A percentile compares a stretch with the other conserved stretches of the same genome.
phyloP scores from a whole-genome alignment of 2,113 vertebrate genomes.

The Geococcyx californianus region DNA sequence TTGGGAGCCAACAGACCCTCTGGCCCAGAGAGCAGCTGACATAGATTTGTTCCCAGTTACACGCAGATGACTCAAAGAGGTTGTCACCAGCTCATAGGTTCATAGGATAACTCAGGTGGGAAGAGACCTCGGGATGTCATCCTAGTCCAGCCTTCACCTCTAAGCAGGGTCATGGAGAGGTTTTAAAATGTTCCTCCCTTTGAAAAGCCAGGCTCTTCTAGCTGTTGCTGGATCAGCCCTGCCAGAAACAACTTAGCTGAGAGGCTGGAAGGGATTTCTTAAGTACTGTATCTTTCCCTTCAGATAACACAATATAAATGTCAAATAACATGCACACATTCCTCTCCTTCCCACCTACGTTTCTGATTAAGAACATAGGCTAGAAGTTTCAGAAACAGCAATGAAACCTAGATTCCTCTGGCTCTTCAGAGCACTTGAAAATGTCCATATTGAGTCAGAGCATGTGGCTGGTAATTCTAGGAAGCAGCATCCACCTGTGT shows the following conservation, averaged over 20 bases:
- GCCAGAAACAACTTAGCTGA: constrained; percentile 37
- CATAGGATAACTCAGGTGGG: background rate
- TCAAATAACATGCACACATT: background rate
- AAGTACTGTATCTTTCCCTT: background rate
- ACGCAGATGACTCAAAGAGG: background rate
- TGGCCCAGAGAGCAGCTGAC: background rate
- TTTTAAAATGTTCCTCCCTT: constrained; percentile 2
- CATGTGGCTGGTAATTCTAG: background rate
- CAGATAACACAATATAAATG: background rate
- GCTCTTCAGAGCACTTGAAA: background rate
- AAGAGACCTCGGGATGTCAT: background rate
- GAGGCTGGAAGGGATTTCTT: background rate
- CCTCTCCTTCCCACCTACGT: background rate
- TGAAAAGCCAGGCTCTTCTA: background rate
- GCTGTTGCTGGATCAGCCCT: background rate
- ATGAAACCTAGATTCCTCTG: background rate
- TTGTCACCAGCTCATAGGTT: background rate
- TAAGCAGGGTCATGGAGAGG: background rate
- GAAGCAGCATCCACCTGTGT: background rate
- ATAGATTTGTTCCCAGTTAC: background rate
- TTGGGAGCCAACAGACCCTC: background rate
- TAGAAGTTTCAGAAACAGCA: background rate
- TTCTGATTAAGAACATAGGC: background rate
- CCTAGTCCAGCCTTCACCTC: background rate
- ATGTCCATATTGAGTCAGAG: background rate